Evolutionary conservation across 2,888 invertebrate genomes (phyloP), one percentile per base, ranked within the genome.

Genomic region (Cataglyphis livida): DNA sequence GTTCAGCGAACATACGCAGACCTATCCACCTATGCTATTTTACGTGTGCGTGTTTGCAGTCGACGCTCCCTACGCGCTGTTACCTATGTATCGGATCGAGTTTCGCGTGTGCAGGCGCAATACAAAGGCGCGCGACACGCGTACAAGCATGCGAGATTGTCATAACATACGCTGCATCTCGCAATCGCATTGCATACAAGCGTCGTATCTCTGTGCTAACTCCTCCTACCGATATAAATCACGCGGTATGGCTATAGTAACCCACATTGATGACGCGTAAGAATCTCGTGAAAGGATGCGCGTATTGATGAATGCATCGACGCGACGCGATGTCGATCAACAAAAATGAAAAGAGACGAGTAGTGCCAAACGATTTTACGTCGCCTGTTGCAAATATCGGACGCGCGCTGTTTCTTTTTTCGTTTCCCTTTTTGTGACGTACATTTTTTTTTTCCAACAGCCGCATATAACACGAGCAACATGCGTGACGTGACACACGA

Each of bases 211-310:
- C 66, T 73, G 65, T 54, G 65, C 54, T 59, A 38, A 28, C 66
- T 48, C 66, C 44, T 32, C 66, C 15, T 3, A 3, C 6, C 18
- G 21, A 82, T 82, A 78, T 88, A 87, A 90, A 89, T 84, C 83
- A 81, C 64, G 66, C 82, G 82, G 85, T 81, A 51, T n/a, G 51
- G 82, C 89, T 88, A 91, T 87, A 87, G 87, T 91, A 90, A 91
- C 89, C 88, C 81, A 89, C 83, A 90, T 91, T 86, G 86, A 62
- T 62, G 57, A 70, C 64, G 61, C 21, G 81, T 75, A 81, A 81
- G 64, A 51, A 81, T 61, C 28, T 4, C 28, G 25, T 25, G 66
- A 68, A 68, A 57, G 35, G 70, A 35, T 7, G 21, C 41, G 6
- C 44, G 25, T 18, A 25, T n/a, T 12, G 21, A 66, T n/a, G 54